Evolutionary conservation across 2,113 vertebrate species (phyloP).

Genomic region (Myotis brandtii): DNA sequence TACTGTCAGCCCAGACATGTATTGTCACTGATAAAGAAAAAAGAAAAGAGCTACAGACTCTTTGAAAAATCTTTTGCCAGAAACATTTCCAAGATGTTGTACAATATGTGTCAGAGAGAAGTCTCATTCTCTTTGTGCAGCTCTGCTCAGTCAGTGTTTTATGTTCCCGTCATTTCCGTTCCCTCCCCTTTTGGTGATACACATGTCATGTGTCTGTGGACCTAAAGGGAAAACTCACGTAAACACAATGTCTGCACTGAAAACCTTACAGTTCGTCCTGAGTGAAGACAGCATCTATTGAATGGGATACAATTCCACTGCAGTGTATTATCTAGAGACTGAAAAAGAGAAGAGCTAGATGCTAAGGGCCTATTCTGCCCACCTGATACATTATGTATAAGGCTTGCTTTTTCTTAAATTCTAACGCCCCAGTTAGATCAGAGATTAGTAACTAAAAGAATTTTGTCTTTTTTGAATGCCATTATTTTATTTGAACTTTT

Average conservation of each 20-base stretch:
- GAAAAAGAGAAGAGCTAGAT: neutral
- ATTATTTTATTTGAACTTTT: slow-evolving; percentile 5
- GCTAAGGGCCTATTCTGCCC: neutral
- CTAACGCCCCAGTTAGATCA: neutral
- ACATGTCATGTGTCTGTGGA: slow-evolving; percentile 11
- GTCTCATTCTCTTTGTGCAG: neutral
- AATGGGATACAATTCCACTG: neutral
- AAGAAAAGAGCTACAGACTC: neutral
- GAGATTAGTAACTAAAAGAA: neutral
- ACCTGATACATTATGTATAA: neutral
- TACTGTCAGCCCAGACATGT: neutral
- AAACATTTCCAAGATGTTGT: slow-evolving; percentile 40
- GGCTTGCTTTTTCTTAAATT: neutral
- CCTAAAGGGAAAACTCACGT: slow-evolving; percentile 36
- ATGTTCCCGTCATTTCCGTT: neutral
- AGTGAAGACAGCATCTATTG: neutral
- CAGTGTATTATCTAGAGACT: neutral
- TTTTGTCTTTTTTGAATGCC: neutral
- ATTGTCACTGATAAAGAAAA: neutral
- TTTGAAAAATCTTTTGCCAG: slow-evolving; percentile 9
- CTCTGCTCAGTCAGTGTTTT: slow-evolving; percentile 30
- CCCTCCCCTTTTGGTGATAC: neutral
- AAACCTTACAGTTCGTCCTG: neutral
- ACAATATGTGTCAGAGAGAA: slow-evolving; percentile 52
- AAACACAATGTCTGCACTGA: neutral